Evolutionary conservation across 2,797 vertebrate species (phyloP), one percentile per base, ranked within the genome.

Genomic region (Cichlasoma orientale): DNA sequence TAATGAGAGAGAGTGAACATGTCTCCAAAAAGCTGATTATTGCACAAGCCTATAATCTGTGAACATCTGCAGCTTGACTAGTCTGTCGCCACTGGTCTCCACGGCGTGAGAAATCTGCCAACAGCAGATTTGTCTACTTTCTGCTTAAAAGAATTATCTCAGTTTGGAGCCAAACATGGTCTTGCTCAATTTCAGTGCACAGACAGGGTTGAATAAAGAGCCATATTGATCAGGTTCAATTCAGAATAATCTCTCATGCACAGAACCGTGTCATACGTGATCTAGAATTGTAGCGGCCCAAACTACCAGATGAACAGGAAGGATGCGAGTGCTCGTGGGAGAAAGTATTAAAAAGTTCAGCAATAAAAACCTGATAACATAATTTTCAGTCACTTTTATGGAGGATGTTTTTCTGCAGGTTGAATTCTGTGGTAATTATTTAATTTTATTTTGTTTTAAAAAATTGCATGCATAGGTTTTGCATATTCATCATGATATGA

Each of bases 41-140:
- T 84, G 82, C 89, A 76, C 86, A 90, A 93, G 85, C 89, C 91
- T 89, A 59, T 94, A 93, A 94, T 94, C 88, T 93, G 88, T 77
- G 85, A 92, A 93, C 90, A 93, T 94, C 92, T 93, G 91, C 89
- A 93, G 80, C 83, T 76, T 21, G 56, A 78, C 75, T 57, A 50
- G 78, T 82, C 84, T 78, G 88, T 84, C 72, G 57, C 80, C 88
- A 66, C 74, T 4, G 56, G 70, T 74, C 74, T 66, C 79, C 72
- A 25, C 55, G 2, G 82, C 70, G 83, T n/a, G 75, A 90, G 72
- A 86, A 87, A 82, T 82, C 83, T 73, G 80, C 81, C 80, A 86
- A 55, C 16, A 56, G 72, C 85, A 84, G 79, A 84, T 89, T 90
- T 83, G 76, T 81, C 66, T 50, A 73, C 89, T 93, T 85, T 87